phyloP scores from a whole-genome alignment of 2,113 vertebrate genomes.

The Pelmatolapia mariae region DNA sequence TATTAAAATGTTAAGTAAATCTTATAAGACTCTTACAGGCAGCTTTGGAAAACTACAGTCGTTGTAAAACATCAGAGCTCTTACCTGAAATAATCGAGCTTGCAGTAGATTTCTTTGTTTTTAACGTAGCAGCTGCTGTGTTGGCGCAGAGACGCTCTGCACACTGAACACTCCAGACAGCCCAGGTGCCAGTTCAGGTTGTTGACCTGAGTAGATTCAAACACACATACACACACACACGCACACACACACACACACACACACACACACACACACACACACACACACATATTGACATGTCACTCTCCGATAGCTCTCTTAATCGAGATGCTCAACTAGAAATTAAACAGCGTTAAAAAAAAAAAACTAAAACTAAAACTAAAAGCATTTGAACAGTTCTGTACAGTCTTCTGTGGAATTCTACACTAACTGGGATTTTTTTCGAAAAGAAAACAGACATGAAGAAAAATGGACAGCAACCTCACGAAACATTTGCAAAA shows the following conservation, averaged over 20 bases:
- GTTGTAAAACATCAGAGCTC: neutral
- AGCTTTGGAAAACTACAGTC: neutral
- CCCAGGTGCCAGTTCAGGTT: conserved; percentile 91
- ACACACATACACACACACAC: neutral
- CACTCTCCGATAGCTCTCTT: neutral
- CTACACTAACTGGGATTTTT: neutral
- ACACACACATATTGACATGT: neutral
- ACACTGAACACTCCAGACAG: conserved; percentile 90
- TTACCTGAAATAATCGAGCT: conserved; percentile 95
- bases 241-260: neutral
- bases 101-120: conserved; percentile 95
- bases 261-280: neutral
- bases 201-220: conserved; percentile 77
- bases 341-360: neutral
- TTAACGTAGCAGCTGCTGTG: conserved; percentile 95
- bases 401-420: neutral
- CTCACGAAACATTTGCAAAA: neutral
- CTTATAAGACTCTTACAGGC: neutral
- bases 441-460: neutral
- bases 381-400: neutral
- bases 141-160: conserved; percentile 84
- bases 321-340: neutral
- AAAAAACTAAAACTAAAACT: neutral
- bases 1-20: neutral
- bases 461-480: neutral